These are phyloP conservation scores for Alectoris magna DNA, from an alignment of 2,797 vertebrate genomes.

Conservation along the genomic window DNA sequence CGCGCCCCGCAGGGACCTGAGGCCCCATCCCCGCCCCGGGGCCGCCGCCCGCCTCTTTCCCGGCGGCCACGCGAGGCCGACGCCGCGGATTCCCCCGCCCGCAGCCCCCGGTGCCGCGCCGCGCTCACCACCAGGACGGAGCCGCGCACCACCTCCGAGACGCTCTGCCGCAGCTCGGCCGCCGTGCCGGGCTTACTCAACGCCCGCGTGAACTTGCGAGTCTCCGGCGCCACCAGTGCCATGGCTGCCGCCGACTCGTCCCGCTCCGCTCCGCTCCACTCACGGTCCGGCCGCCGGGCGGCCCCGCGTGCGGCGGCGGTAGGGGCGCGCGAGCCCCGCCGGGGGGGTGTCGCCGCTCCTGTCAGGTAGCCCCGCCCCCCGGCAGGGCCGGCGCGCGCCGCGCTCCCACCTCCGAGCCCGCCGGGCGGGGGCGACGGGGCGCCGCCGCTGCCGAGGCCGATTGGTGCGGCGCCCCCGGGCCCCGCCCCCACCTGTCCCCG, in stretches of 20 bases:
- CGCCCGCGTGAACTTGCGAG: slow-evolving; percentile 92
- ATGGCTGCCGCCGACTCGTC: background rate
- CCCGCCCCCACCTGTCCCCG: slow-evolving; percentile 30
- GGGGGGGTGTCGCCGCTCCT: background rate
- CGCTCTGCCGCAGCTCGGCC: slow-evolving; percentile 94
- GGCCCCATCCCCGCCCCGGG: background rate
- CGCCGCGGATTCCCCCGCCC: no score
- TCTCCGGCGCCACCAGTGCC: slow-evolving; percentile 35
- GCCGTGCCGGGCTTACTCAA: slow-evolving; percentile 96
- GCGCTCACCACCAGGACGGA: slow-evolving; percentile 89
- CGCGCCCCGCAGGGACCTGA: background rate
- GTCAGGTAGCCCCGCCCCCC: slow-evolving; percentile 42
- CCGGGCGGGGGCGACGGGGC: background rate
- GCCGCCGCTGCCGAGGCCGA: background rate
- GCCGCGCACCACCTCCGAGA: slow-evolving; percentile 92
- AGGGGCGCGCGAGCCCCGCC: background rate
- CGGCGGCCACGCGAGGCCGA: no score
- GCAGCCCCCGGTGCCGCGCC: background rate
- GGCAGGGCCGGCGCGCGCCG: background rate
- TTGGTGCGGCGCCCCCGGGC: background rate
- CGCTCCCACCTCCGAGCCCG: slow-evolving; percentile 40
- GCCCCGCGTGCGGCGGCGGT: background rate
- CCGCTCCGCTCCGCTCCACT: background rate
- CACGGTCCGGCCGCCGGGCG: background rate
- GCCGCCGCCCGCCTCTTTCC: no score